Percentiles rank a stretch among this genome's conserved stretches.
Evolutionary conservation across 2,113 vertebrate species (phyloP).

Genomic region (Phyllostomus hastatus): DNA sequence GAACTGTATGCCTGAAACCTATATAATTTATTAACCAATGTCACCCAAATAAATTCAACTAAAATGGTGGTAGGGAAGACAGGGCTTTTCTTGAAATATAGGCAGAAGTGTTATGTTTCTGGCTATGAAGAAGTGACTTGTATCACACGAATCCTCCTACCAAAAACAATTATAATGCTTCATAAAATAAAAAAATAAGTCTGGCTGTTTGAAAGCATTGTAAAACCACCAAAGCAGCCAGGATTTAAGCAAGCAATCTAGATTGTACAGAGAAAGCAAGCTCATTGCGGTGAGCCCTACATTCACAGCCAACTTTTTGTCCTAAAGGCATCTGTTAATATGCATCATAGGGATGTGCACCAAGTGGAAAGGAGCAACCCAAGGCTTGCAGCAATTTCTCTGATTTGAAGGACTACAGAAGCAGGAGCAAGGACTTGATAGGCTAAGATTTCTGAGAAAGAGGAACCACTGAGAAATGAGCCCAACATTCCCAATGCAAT

Average conservation of each 20-base stretch:
- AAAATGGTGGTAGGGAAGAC: not conserved
- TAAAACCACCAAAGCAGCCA: not conserved
- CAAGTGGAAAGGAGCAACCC: not conserved
- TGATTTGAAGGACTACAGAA: not conserved
- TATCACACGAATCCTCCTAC: not conserved
- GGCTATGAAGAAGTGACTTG: not conserved
- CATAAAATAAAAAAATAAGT: not conserved
- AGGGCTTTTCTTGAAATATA: not conserved
- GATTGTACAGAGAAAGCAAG: not conserved
- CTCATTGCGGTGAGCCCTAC: not conserved
- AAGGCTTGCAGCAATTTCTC: not conserved
- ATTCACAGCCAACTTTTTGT: not conserved
- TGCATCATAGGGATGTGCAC: not conserved
- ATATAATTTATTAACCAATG: not conserved
- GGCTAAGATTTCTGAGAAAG: not conserved
- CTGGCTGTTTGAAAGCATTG: not conserved
- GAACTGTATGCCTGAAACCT: not conserved
- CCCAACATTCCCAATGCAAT: not conserved
- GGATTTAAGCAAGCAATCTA: not conserved
- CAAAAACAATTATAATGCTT: not conserved
- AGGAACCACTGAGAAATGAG: not conserved
- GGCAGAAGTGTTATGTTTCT: not conserved
- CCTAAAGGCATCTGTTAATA: not conserved
- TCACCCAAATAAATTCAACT: not conserved
- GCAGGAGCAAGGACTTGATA: not conserved